Percentiles rank a stretch among this genome's conserved stretches.
phyloP scores from a whole-genome alignment of 2,888 invertebrate genomes.

The Ashinkailepas kermadecensis region DNA sequence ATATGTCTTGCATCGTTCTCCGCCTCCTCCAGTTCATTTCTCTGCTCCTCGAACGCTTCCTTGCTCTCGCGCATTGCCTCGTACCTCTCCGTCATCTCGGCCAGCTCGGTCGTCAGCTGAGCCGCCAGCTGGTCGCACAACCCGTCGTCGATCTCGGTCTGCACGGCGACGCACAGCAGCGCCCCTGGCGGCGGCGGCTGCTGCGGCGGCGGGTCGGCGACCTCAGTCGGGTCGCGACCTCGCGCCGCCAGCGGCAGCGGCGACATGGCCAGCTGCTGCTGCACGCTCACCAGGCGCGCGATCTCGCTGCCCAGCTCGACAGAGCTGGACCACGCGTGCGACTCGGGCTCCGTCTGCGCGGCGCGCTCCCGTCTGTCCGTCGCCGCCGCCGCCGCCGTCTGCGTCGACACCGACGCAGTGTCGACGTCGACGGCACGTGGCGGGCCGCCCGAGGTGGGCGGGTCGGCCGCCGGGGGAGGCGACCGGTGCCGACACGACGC shows the following conservation, averaged over 20 bases:
- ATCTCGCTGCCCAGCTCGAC: conserved; percentile 9
- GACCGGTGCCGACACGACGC: background rate
- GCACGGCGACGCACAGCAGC: background rate
- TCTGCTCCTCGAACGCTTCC: background rate
- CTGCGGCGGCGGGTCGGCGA: background rate
- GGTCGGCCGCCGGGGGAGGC: background rate
- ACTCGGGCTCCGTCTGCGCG: background rate
- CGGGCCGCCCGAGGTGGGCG: too few relatives aligned
- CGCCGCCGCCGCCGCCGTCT: conserved; percentile 28
- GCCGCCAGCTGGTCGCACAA: too few relatives aligned
- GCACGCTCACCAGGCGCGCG: background rate
- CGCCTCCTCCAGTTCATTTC: conserved; percentile 19
- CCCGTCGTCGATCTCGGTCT: background rate
- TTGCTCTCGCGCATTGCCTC: background rate
- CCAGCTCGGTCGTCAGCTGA: background rate
- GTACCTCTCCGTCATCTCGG: background rate
- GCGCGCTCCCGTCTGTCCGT: background rate
- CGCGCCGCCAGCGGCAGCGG: background rate
- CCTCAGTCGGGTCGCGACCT: background rate
- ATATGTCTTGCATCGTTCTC: conserved; percentile 19
- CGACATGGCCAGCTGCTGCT: background rate
- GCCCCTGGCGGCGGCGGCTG: background rate
- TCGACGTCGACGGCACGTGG: background rate
- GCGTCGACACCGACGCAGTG: background rate
- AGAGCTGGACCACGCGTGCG: background rate